Percentiles rank a stretch among this genome's conserved stretches.
These are phyloP conservation scores for Penaeus monodon DNA, from an alignment of 2,888 invertebrate genomes.

Conservation along the genomic window DNA sequence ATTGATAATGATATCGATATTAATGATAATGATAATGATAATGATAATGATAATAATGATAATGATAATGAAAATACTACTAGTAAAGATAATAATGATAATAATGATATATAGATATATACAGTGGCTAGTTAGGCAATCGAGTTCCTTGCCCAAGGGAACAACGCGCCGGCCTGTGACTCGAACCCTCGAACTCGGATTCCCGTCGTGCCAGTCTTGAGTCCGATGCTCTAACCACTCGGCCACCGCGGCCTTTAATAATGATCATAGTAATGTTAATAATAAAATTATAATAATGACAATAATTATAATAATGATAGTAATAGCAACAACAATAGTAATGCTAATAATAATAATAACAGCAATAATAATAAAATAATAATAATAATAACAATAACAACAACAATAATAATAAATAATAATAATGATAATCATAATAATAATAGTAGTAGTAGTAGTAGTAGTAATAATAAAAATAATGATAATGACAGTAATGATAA, in stretches of 20 bases:
- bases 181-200: too few relatives aligned
- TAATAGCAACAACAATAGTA: background rate
- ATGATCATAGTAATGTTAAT: background rate
- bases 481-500: background rate
- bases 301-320: background rate
- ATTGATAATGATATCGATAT: background rate
- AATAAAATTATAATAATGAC: background rate
- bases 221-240: too few relatives aligned
- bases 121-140: too few relatives aligned
- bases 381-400: too few relatives aligned
- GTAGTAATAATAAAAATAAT: background rate
- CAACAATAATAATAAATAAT: too few relatives aligned
- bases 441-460: background rate
- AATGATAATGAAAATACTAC: conserved; percentile 1
- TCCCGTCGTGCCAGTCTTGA: too few relatives aligned
- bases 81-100: background rate
- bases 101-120: too few relatives aligned
- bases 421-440: background rate
- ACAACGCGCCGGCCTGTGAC: too few relatives aligned
- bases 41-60: background rate
- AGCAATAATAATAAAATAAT: too few relatives aligned
- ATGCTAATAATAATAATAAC: background rate
- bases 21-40: background rate
- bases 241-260: too few relatives aligned
- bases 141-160: too few relatives aligned